phyloP scores from a whole-genome alignment of 2,888 invertebrate genomes.

The Suillia variegata region DNA sequence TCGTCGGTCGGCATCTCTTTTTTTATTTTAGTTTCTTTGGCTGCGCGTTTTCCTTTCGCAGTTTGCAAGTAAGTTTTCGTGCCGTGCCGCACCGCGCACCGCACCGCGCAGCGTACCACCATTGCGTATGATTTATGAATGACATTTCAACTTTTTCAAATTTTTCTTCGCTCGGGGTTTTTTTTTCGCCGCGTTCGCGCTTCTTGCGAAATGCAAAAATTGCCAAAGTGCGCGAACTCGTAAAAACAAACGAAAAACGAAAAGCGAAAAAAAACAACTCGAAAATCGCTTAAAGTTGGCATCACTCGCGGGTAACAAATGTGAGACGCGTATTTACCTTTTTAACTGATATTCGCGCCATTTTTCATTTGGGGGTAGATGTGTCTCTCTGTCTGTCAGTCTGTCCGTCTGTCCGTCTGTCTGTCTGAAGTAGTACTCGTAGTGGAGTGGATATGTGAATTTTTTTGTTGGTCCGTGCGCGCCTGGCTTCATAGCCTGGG shows the following conservation, averaged over 20 bases:
- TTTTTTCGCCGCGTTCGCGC: not conserved
- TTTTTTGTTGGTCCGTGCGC: conserved; percentile 21
- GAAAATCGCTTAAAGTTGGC: conserved; percentile 29
- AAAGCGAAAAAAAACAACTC: conserved; percentile 7
- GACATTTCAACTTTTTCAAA: conserved; percentile 43
- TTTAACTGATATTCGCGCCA: conserved; percentile 41
- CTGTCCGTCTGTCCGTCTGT: conserved; percentile 14
- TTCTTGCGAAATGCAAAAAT: too few species aligned
- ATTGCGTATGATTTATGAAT: conserved; percentile 50
- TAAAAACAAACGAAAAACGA: too few species aligned
- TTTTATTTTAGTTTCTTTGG: conserved; percentile 19
- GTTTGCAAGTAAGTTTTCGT: conserved; percentile 4
- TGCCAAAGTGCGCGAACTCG: not conserved
- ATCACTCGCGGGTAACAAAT: conserved; percentile 21
- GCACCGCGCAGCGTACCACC: too few species aligned
- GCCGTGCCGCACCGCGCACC: too few species aligned
- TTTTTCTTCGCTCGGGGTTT: conserved; percentile 16
- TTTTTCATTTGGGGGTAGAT: conserved; percentile 32
- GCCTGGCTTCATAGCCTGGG: not conserved
- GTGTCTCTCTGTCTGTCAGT: not conserved
- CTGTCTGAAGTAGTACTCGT: too few species aligned
- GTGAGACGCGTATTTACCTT: conserved; percentile 42
- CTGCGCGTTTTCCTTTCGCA: not conserved
- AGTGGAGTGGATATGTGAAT: too few species aligned
- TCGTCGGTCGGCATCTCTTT: not conserved